A percentile compares a stretch with the other conserved stretches of the same genome.
These are phyloP conservation scores for Frieseomelitta varia DNA, from an alignment of 1,140 invertebrate genomes.

Conservation along the genomic window DNA sequence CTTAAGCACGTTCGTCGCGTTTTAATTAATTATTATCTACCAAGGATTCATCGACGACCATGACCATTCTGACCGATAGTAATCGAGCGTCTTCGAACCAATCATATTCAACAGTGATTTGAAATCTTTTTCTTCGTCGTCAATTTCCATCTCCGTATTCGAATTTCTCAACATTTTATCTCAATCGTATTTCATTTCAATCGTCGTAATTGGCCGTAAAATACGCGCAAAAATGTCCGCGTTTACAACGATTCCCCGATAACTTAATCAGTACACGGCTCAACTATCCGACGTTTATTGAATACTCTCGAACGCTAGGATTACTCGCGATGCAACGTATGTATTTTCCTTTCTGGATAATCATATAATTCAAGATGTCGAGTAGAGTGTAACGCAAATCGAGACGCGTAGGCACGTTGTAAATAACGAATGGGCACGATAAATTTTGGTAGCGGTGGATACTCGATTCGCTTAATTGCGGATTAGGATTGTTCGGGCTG, in stretches of 20 bases:
- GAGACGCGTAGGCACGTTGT: neutral
- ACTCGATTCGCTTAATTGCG: neutral
- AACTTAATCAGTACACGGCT: slow-evolving; percentile 4
- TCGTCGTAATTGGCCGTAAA: no score
- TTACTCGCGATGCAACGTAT: neutral
- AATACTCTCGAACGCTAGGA: neutral
- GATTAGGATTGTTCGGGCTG: slow-evolving; percentile 6
- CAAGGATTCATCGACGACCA: neutral
- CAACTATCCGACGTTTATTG: slow-evolving; percentile 9
- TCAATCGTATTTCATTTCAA: neutral
- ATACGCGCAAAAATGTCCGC: neutral
- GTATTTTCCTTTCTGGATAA: neutral
- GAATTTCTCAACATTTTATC: neutral
- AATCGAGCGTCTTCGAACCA: neutral
- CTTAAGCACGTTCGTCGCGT: slow-evolving; percentile 5
- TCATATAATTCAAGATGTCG: neutral
- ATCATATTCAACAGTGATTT: neutral
- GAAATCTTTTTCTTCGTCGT: neutral
- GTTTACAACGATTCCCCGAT: neutral
- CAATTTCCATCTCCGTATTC: neutral
- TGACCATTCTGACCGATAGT: neutral
- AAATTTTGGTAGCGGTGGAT: neutral
- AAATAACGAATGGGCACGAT: neutral
- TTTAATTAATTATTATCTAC: slow-evolving; percentile 30
- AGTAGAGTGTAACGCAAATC: neutral